A percentile compares a stretch with the other conserved stretches of the same genome.
Evolutionary conservation across 64 coral and sea anemone species (phyloP).

Genomic region (Pocillopora verrucosa): DNA sequence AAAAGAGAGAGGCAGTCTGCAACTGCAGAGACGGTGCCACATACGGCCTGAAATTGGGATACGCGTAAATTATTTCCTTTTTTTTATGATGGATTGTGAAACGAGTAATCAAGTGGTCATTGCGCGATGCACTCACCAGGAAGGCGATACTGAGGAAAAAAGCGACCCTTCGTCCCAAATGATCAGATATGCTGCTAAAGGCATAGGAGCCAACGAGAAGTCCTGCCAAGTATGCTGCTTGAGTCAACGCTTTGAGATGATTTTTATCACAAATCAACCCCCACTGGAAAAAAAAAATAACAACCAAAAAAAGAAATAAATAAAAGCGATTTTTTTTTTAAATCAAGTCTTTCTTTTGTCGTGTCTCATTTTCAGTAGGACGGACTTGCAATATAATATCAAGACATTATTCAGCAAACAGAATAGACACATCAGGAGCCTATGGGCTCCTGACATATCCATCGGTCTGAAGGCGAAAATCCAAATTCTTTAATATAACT

Average conservation of each 20-base stretch:
- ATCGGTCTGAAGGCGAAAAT: no score
- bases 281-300: constrained; percentile 19
- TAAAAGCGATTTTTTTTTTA: neutral
- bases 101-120: neutral
- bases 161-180: constrained; percentile 13
- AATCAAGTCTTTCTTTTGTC: neutral
- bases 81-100: no score
- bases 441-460: no score
- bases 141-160: constrained; percentile 5
- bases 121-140: neutral
- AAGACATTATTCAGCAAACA: no score
- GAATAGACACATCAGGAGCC: no score
- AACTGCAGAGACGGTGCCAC: constrained; percentile 43
- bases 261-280: constrained; percentile 5
- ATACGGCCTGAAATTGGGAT: constrained; percentile 15
- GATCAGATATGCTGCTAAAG: constrained; percentile 10
- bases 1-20: constrained; percentile 43
- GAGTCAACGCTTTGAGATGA: constrained; percentile 15
- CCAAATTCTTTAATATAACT: no score
- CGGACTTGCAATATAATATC: no score
- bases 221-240: constrained; percentile 11
- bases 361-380: no score
- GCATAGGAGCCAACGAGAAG: constrained; percentile 5
- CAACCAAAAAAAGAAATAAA: no score
- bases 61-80: no score